These are phyloP conservation scores for Myodes glareolus DNA, from an alignment of 2,113 vertebrate species.

Conservation along the genomic window DNA sequence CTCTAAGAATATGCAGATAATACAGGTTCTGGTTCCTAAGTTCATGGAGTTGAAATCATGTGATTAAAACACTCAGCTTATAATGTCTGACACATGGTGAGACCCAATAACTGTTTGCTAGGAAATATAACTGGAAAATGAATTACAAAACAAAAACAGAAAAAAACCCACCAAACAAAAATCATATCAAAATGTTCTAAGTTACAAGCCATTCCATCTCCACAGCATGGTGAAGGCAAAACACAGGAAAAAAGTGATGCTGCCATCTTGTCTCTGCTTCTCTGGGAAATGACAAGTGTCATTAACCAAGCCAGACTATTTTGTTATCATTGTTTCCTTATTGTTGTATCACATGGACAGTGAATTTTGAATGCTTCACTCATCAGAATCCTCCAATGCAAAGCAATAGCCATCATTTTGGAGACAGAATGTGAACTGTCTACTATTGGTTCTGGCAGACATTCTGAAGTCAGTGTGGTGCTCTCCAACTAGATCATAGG, in stretches of 20 bases:
- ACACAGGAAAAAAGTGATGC: background rate
- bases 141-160: background rate
- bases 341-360: background rate
- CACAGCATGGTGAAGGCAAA: background rate
- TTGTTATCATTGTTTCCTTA: conserved; percentile 9
- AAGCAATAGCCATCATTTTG: background rate
- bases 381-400: conserved; percentile 8
- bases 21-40: background rate
- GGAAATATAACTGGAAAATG: background rate
- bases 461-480: background rate
- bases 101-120: background rate
- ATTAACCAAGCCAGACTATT: background rate
- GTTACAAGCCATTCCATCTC: background rate
- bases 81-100: background rate
- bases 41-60: background rate
- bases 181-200: background rate
- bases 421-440: background rate
- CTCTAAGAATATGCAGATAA: background rate
- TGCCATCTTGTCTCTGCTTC: background rate
- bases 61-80: background rate
- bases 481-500: background rate
- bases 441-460: background rate
- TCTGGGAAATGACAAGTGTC: background rate
- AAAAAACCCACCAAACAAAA: background rate
- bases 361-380: background rate